These are phyloP conservation scores for Pocota personata DNA, from an alignment of 2,888 invertebrate species.

Conservation along the genomic window DNA sequence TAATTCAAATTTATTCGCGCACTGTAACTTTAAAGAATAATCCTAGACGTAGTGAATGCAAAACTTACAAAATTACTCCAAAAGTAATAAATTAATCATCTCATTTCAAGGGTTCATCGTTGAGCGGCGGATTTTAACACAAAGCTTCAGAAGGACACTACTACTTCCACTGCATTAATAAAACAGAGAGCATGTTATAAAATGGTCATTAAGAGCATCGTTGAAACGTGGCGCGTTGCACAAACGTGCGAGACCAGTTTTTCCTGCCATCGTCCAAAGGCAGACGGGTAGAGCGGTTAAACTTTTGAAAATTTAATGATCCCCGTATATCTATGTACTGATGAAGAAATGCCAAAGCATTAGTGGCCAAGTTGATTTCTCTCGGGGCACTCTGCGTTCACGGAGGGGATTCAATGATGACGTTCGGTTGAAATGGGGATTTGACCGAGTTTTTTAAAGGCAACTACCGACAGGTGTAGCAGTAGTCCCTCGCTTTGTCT, in stretches of 20 bases:
- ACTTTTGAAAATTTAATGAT: conserved; percentile 43
- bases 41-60: neutral
- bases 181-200: conserved; percentile 21
- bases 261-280: neutral
- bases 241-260: conserved; percentile 16
- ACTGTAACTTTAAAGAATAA: neutral
- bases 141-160: neutral
- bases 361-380: conserved; percentile 56
- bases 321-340: neutral
- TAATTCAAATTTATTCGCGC: neutral
- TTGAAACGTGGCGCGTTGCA: conserved; percentile 21
- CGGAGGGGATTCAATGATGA: conserved; percentile 18
- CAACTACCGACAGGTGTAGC: neutral
- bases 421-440: conserved; percentile 24
- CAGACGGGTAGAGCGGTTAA: conserved; percentile 12
- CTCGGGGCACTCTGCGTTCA: conserved; percentile 13
- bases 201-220: conserved; percentile 38
- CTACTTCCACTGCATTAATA: conserved; percentile 26
- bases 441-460: conserved; percentile 6
- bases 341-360: conserved; percentile 35
- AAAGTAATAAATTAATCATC: conserved; percentile 24
- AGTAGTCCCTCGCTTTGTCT: neutral
- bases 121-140: neutral
- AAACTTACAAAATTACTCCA: conserved; percentile 20
- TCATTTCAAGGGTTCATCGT: neutral